Conservation (phyloP, 2,797 vertebrate genomes). For the Gymnothorax reevesii region DNA sequence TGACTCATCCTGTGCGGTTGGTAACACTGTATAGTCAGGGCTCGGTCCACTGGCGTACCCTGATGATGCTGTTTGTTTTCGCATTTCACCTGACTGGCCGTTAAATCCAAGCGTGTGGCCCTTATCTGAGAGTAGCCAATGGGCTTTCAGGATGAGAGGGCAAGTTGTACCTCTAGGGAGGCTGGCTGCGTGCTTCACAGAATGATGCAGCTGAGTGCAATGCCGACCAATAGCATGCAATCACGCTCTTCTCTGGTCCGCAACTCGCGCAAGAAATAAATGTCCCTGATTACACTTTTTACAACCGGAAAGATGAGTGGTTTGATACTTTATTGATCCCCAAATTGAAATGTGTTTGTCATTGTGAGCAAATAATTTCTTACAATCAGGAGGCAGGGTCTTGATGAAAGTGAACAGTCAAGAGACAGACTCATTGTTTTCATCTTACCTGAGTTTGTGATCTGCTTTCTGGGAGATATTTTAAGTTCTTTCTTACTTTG, state of each 20-base stretch:
- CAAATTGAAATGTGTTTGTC: background rate
- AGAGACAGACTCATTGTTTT: background rate
- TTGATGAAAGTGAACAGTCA: background rate
- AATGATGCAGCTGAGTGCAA: constrained; percentile 45
- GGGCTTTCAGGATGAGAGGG: background rate
- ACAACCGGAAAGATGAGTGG: background rate
- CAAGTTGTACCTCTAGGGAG: constrained; percentile 8
- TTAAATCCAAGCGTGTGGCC: constrained; percentile 1
- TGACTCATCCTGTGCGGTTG: background rate
- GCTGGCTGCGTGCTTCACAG: constrained; percentile 12
- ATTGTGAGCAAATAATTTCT: background rate
- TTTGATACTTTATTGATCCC: background rate
- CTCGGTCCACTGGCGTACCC: constrained; percentile 26
- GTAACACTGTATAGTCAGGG: background rate
- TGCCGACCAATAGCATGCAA: constrained; percentile 21
- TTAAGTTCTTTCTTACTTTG: background rate
- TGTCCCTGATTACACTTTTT: background rate
- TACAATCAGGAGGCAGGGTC: background rate
- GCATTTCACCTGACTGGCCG: background rate
- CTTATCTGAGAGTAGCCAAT: background rate
- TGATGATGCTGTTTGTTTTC: constrained; percentile 36
- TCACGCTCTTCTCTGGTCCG: background rate
- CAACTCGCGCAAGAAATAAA: background rate
- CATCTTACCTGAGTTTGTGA: background rate
- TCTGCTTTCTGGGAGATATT: background rate